These are phyloP conservation scores for Andricus curvator DNA, from an alignment of 2,888 invertebrate species.

Conservation along the genomic window DNA sequence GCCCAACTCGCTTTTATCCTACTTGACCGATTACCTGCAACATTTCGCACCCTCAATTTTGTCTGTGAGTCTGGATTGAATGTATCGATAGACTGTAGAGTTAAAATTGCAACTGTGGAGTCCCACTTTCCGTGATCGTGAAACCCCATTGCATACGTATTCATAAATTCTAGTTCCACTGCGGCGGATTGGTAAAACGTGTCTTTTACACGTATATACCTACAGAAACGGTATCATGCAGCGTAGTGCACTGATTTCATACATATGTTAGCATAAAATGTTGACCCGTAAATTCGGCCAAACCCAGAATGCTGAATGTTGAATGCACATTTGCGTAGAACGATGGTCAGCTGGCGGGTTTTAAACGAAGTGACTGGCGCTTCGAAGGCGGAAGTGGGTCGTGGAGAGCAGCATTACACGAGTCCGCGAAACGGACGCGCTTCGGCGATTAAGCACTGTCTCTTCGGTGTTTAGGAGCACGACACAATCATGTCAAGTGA, in stretches of 20 bases:
- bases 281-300: background rate
- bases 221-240: background rate
- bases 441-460: slow-evolving; percentile 62
- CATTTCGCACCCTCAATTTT: too few relatives aligned
- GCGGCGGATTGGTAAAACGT: slow-evolving; percentile 4
- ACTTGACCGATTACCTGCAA: too few relatives aligned
- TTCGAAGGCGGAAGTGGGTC: slow-evolving; percentile 63
- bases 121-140: slow-evolving; percentile 30
- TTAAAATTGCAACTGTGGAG: slow-evolving; percentile 28
- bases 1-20: too few relatives aligned
- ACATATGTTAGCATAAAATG: background rate
- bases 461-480: slow-evolving; percentile 59
- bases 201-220: background rate
- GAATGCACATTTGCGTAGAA: slow-evolving; percentile 43
- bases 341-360: slow-evolving; percentile 44
- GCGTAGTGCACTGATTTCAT: slow-evolving; percentile 11
- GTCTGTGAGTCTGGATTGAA: background rate
- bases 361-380: slow-evolving; percentile 45
- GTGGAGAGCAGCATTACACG: slow-evolving; percentile 55
- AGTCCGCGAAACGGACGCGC: slow-evolving; percentile 63
- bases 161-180: slow-evolving; percentile 34
- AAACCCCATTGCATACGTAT: slow-evolving; percentile 37
- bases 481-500: slow-evolving; percentile 58
- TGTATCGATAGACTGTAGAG: slow-evolving; percentile 4
- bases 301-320: background rate